phyloP scores from a whole-genome alignment of 2,113 vertebrate species.

The Ondatra zibethicus region DNA sequence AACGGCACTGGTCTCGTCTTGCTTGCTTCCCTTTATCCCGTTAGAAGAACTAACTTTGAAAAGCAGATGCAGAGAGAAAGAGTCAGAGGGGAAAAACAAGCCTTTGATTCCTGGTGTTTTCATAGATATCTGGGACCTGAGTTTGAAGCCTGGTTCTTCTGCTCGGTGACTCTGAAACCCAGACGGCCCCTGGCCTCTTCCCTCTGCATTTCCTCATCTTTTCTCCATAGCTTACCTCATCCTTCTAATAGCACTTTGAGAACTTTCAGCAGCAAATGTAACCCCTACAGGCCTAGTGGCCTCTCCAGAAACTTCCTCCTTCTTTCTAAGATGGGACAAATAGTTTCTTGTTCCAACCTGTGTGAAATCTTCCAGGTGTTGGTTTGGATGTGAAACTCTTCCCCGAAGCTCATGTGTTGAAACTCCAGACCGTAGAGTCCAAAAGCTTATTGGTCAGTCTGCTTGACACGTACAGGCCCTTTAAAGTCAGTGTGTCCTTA shows the following conservation, averaged over 20 bases:
- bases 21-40: neutral
- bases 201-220: neutral
- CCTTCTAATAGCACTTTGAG: neutral
- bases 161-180: neutral
- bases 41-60: conserved; percentile 17
- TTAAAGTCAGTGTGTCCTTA: neutral
- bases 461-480: neutral
- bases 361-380: neutral
- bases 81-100: neutral
- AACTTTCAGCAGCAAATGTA: neutral
- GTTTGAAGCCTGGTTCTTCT: neutral
- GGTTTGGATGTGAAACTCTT: neutral
- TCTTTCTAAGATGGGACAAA: neutral
- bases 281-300: neutral
- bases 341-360: neutral
- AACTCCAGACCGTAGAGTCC: neutral
- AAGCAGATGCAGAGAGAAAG: neutral
- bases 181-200: neutral
- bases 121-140: neutral
- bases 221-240: neutral
- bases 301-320: no score
- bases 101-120: neutral
- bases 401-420: neutral
- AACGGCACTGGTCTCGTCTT: neutral
- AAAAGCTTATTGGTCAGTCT: neutral